Conservation (phyloP, 2,113 vertebrate species). For the Chelonoidis abingdonii region DNA sequence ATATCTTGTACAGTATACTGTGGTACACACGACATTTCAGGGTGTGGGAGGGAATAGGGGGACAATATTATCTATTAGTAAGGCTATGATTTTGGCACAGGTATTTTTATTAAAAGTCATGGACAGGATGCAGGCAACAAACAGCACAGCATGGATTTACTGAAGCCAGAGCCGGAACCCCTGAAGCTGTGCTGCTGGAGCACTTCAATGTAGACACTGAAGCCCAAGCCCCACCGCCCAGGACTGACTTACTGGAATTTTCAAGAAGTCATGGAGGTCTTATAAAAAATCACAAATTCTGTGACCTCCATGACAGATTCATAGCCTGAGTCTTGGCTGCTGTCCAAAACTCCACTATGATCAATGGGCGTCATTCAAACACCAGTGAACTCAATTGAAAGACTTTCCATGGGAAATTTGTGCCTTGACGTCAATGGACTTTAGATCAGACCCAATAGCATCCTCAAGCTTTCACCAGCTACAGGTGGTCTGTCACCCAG, state of each 20-base stretch:
- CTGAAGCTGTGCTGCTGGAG: no score
- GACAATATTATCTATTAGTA: background rate
- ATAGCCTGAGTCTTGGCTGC: background rate
- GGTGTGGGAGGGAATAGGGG: background rate
- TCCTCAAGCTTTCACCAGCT: background rate
- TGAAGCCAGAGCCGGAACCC: no score
- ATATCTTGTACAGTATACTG: background rate
- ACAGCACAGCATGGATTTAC: no score
- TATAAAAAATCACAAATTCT: no score
- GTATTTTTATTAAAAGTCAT: no score
- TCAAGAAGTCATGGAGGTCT: no score
- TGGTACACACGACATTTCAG: background rate
- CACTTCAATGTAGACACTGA: no score
- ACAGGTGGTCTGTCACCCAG: background rate
- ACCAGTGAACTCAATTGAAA: background rate
- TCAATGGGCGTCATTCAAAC: background rate
- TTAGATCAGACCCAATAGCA: background rate
- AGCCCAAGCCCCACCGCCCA: no score
- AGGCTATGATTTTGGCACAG: no score
- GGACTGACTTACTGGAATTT: no score
- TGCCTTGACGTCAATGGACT: background rate
- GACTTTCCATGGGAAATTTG: background rate
- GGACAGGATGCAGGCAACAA: no score
- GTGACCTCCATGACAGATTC: no score
- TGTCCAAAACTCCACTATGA: background rate